Evolutionary conservation across 2,888 invertebrate species (phyloP), one percentile per base, ranked within the genome.

Genomic region (Leptinotarsa haldemani): DNA sequence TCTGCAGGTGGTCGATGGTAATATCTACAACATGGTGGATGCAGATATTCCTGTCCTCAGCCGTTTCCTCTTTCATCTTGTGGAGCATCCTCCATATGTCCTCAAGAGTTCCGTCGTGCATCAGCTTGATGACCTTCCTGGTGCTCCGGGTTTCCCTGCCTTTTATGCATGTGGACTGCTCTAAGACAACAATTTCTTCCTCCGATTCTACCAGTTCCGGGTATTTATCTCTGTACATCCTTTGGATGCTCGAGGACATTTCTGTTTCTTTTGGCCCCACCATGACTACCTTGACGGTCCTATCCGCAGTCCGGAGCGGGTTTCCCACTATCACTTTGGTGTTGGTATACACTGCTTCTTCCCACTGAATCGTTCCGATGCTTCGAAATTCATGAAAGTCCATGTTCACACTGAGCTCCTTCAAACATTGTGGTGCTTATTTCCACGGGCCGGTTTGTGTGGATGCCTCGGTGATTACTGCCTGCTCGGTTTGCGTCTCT

Each of bases 191-290:
- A 15, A 71, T 53, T 20, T 71, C 76, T 7, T 48, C 71, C 3
- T 47, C 40, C 9, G 53, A 18, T 7, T 48, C 71, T 4, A 16
- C 48, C 4, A 66, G 25, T 2, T 75, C 65, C 5, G 75, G 73
- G 48, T 56, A 77, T 30, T 69, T 72, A 2, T 75, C 73, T 40
- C 30, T 74, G 46, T 65, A 75, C 16, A 73, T 22, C 40, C 22
- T 72, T 20, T 76, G 75, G 12, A 72, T 71, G 53, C 70, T 58
- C 12, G 40, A 18, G 5, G 64, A 56, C 73, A 77, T 72, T n/a
- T 46, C 58, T 18, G 13, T 65, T 16, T 75, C 77, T 4, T 65
- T 47, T 16, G 69, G 61, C n/a, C 73, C 77, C 5, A 75, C 70
- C 2, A 74, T 3, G 4, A 77, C 69, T 1, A 74, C 77, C 61